Base-by-base conservation (phyloP, 2,797 vertebrate genomes). In the Capromys pilorides region DNA sequence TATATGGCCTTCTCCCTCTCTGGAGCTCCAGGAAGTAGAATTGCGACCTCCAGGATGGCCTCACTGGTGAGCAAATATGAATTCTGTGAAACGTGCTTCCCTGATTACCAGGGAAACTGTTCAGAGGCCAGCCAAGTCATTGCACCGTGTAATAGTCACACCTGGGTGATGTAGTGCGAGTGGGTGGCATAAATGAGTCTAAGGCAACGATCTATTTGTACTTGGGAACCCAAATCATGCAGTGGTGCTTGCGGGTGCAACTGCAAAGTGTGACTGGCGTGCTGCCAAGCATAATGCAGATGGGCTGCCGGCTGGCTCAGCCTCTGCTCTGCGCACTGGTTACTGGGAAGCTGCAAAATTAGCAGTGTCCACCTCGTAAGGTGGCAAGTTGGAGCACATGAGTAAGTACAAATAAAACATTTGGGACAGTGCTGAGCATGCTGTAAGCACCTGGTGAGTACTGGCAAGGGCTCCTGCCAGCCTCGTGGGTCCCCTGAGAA, bases 181-280 rank as follows among this genome's bases (percentile, higher is more conserved):
- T 16, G 1, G 88, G 69, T 1, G 14, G 87, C 93, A 94, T 94
- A 96, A 97, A 96, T 87, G 95, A 95, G 93, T 91, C 96, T 96
- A 97, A 97, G 91, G 89, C 90, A 88, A 97, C 97, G 95, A 94
- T 93, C 95, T 92, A 98, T 98, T 97, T 97, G 90, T 96, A 94
- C 86, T 96, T 96, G 73, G 93, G 94, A 96, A 78, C 82, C 1
- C 16, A 93, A 96, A 95, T 94, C 93, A 84, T 88, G 33, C 16
- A 75, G 79, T 87, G 86, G 90, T 36, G 82, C 96, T 69, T 95
- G 83, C 94, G 81, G 93, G 96, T 96, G 75, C 71, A 62, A 96
- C 96, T 92, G 91, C 77, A 93, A 88, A 91, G 93, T 88, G 80
- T 19, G 78, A 95, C 85, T 96, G 92, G 91, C 94, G 86, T 9